Conservation (phyloP, 2,113 vertebrate genomes). For the Oxygymnocypris stewartii region DNA sequence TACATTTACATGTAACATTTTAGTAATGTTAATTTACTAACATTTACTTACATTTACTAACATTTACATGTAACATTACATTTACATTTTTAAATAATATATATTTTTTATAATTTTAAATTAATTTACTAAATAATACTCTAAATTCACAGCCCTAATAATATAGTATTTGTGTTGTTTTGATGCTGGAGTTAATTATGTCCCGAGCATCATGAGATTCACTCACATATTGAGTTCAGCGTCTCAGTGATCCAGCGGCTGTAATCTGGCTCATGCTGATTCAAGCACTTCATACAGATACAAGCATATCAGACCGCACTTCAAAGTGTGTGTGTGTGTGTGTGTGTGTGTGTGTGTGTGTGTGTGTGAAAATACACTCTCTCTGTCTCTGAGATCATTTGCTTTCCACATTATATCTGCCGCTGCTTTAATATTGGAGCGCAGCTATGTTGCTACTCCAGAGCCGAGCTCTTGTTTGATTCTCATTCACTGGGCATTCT, state of each 20-base stretch:
- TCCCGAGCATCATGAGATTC: neutral
- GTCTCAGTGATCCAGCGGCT: neutral
- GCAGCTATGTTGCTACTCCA: neutral
- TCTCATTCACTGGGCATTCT: constrained; percentile 8
- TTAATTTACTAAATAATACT: neutral
- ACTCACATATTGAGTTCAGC: neutral
- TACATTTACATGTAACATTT: too few species aligned
- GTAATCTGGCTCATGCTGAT: constrained; percentile 13
- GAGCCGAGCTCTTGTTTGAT: constrained; percentile 11
- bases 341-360: neutral
- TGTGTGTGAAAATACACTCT: neutral
- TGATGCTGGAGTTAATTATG: neutral
- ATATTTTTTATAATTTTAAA: neutral
- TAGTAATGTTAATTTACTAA: too few species aligned
- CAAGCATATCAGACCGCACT: neutral
- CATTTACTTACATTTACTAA: too few species aligned
- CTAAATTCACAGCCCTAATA: too few species aligned
- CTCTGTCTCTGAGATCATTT: constrained; percentile 4
- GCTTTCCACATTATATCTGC: constrained; percentile 6
- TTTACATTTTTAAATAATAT: too few species aligned
- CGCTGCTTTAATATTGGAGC: neutral
- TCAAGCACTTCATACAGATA: constrained; percentile 11
- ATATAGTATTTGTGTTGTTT: neutral
- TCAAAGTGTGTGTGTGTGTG: neutral
- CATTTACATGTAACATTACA: too few species aligned